phyloP scores from a whole-genome alignment of 2,113 vertebrate species.

The Gadus chalcogrammus region DNA sequence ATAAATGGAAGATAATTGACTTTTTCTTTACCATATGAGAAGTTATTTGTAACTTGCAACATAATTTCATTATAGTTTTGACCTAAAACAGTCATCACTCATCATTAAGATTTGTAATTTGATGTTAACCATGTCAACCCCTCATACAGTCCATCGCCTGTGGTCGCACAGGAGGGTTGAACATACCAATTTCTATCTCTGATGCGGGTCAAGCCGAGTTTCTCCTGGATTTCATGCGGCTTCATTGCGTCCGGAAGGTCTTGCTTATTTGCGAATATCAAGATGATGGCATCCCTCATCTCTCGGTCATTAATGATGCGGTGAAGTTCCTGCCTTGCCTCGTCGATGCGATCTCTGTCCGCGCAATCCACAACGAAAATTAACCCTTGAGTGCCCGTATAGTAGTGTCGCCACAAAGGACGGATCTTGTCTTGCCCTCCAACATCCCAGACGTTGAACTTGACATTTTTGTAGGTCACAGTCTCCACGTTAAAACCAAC shows the following conservation, averaged over 20 bases:
- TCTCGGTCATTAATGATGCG: constrained; percentile 99
- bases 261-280: constrained; percentile 99
- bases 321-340: constrained; percentile 96
- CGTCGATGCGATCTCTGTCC: constrained; percentile 97
- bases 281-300: constrained; percentile 99
- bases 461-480: constrained; percentile 98
- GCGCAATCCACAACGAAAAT: constrained; percentile 99
- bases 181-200: constrained; percentile 99
- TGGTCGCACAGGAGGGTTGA: constrained; percentile 98
- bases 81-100: constrained; percentile 75
- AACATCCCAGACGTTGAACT: constrained; percentile 99
- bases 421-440: constrained; percentile 99
- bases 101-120: constrained; percentile 99
- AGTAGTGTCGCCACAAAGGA: constrained; percentile 98
- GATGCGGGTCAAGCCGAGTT: constrained; percentile 98
- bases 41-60: constrained; percentile 78
- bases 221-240: constrained; percentile 99
- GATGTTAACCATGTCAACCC: constrained; percentile 99
- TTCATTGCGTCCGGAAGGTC: constrained; percentile 99
- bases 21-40: constrained; percentile 70
- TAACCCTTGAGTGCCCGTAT: constrained; percentile 97
- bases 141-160: constrained; percentile 97
- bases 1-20: constrained; percentile 76
- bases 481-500: constrained; percentile 99
- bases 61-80: constrained; percentile 76